phyloP scores from a whole-genome alignment of 2,797 vertebrate species.

The Leptodactylus fallax region DNA sequence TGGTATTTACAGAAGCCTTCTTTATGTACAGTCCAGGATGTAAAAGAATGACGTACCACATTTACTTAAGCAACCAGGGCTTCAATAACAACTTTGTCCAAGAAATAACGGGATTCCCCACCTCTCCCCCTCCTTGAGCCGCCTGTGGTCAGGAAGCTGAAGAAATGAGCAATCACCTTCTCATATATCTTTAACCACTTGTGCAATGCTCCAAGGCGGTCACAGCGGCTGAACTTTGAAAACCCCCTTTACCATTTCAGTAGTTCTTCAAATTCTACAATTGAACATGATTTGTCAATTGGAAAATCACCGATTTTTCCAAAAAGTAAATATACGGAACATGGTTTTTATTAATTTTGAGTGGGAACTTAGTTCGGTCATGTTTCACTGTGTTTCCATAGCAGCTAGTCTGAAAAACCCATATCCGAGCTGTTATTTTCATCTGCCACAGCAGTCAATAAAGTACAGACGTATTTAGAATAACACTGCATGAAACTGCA shows the following conservation, averaged over 20 bases:
- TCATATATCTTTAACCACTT: slow-evolving; percentile 9
- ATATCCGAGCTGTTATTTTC: not conserved
- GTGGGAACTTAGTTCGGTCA: slow-evolving; percentile 21
- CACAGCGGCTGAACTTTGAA: not conserved
- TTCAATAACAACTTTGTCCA: slow-evolving; percentile 3
- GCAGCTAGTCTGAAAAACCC: slow-evolving; percentile 23
- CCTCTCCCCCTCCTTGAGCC: not conserved
- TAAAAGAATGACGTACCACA: not conserved
- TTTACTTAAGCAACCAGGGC: slow-evolving; percentile 31
- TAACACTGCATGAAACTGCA: not conserved
- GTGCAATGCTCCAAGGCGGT: not conserved
- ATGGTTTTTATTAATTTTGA: not conserved
- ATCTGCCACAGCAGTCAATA: not conserved
- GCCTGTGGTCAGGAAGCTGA: slow-evolving; percentile 32
- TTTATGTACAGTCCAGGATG: not conserved
- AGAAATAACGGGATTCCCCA: slow-evolving; percentile 27
- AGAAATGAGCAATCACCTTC: slow-evolving; percentile 9
- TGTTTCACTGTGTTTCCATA: slow-evolving; percentile 13
- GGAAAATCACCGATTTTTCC: not conserved
- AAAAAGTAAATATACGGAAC: not conserved
- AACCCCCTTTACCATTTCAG: not conserved
- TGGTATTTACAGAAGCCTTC: not conserved
- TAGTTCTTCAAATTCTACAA: not conserved
- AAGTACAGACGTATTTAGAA: not conserved
- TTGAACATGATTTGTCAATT: not conserved